Base-by-base conservation (phyloP, 1,140 invertebrate species). In the Mycetomoellerius zeteki region DNA sequence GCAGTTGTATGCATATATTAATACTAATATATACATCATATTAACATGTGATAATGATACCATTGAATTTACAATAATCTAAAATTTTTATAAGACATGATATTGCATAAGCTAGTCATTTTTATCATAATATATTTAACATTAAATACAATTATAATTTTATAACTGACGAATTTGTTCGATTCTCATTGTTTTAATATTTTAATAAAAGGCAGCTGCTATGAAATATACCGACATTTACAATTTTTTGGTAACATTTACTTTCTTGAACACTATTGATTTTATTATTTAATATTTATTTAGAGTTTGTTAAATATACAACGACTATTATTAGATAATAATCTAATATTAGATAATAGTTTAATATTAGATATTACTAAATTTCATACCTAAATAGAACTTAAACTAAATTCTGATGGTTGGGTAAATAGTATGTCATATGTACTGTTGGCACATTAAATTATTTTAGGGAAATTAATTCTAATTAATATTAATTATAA, bases 391-490 rank as follows among this genome's bases (percentile, higher is more conserved):
- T 47, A 69, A 69, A 77, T 43, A n/a, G 8, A 60, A 1, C 1
- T 76, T 65, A 10, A 64, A 30, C 3, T 50, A 65, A 77, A 50
- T 52, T 65, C 43, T 65, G n/a, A 65, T 60, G 19, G 14, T 67
- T 50, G 3, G n/a, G 1, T 33, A 76, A 71, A 43, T 71, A 58
- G 10, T 50, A 82, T 16, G 12, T 87, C 27, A 58, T 64, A 24
- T 52, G 56, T 65, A 43, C 33, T n/a, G 27, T 82, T 76, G 43
- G 47, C 24, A 67, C 77, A 75, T 73, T 81, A 69, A 67, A 50
- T 86, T 2, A 67, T 65, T 82, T 84, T 21, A 82, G n/a, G 82
- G 14, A 54, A 72, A 47, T 72, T 76, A 65, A 86, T 43, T 43
- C 1, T 76, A 58, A 21, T n/a, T n/a, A n/a, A n/a, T n/a, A 47